These are phyloP conservation scores for Acleris holmiana DNA, from an alignment of 2,888 invertebrate species.

Conservation along the genomic window DNA sequence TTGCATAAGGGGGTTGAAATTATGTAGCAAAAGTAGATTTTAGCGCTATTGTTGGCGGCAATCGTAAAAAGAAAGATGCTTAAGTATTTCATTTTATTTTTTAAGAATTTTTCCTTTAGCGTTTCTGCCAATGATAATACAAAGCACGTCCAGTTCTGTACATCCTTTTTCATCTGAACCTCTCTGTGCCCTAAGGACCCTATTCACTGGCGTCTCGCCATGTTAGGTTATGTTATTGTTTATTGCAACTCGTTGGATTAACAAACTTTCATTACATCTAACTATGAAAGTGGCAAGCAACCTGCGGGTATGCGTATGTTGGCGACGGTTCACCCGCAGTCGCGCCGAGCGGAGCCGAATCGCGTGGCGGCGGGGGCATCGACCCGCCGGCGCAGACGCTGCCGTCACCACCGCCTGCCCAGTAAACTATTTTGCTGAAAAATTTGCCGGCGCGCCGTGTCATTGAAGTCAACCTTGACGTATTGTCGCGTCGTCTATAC, in stretches of 20 bases:
- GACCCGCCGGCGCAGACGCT: constrained; percentile 82
- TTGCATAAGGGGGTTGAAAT: background rate
- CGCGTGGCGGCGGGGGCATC: constrained; percentile 77
- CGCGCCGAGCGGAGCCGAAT: constrained; percentile 61
- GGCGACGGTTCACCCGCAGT: constrained; percentile 66
- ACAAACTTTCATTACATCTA: too few relatives aligned
- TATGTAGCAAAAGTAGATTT: constrained; percentile 33
- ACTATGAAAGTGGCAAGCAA: constrained; percentile 20
- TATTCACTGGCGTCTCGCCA: too few relatives aligned
- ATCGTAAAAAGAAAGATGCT: too few relatives aligned
- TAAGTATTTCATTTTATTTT: too few relatives aligned
- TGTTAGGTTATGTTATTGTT: too few relatives aligned
- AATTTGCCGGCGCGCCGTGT: constrained; percentile 73
- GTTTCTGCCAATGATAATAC: too few relatives aligned
- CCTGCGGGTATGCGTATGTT: constrained; percentile 47
- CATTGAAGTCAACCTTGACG: constrained; percentile 80
- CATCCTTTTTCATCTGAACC: too few relatives aligned
- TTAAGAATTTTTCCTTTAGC: too few relatives aligned
- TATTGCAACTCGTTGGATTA: too few relatives aligned
- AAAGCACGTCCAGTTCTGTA: too few relatives aligned
- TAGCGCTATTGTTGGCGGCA: constrained; percentile 9
- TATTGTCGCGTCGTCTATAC: constrained; percentile 78
- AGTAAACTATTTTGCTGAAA: constrained; percentile 83
- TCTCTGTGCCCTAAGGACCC: too few relatives aligned
- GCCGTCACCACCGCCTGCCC: constrained; percentile 72